These are phyloP conservation scores for Aphis gossypii DNA, from an alignment of 1,140 invertebrate species.

Conservation along the genomic window DNA sequence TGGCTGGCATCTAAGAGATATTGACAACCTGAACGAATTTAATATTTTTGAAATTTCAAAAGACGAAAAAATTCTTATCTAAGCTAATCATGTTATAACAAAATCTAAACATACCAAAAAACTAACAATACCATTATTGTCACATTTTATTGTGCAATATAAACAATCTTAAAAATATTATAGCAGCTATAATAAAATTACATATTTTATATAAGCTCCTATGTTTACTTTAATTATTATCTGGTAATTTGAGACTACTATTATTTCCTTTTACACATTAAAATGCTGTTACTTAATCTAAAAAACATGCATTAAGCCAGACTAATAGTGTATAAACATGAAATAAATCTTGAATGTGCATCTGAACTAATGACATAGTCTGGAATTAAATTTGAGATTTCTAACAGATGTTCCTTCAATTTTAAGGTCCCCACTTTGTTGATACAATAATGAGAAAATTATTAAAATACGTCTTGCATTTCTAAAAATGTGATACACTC, in stretches of 20 bases:
- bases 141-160: no score
- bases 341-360: not conserved
- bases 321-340: not conserved
- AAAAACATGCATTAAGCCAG: not conserved
- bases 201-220: not conserved
- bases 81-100: not conserved
- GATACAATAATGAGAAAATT: not conserved
- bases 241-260: not conserved
- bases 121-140: no score
- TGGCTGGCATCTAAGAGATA: not conserved
- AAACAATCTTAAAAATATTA: no score
- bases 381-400: constrained; percentile 27
- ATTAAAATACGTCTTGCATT: not conserved
- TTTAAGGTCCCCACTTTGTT: not conserved
- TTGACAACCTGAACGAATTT: no score
- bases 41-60: not conserved
- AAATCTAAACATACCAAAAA: not conserved
- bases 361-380: not conserved
- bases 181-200: not conserved
- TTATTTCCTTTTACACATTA: not conserved
- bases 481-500: not conserved
- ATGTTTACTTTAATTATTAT: not conserved
- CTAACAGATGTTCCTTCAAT: not conserved
- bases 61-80: not conserved
- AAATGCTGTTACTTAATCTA: constrained; percentile 11